These are phyloP conservation scores for Poeciliopsis gracilis DNA, from an alignment of 2,797 vertebrate species.

Conservation along the genomic window DNA sequence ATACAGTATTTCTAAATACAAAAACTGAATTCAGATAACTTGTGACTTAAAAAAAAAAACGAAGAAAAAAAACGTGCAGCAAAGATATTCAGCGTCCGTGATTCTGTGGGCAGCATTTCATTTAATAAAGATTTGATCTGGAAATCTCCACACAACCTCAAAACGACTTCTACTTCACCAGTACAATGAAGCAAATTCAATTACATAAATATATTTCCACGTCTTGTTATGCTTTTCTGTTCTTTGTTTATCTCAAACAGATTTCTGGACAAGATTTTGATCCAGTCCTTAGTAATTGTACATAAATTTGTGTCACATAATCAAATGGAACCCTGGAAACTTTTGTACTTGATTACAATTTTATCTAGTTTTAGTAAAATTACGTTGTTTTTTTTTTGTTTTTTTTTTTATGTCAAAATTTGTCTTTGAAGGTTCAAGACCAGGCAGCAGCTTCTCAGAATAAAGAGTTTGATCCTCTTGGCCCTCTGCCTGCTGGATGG, in stretches of 20 bases:
- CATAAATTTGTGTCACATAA: neutral
- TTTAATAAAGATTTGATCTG: neutral
- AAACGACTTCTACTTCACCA: neutral
- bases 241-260: neutral
- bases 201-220: neutral
- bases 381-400: neutral
- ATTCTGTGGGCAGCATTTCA: neutral
- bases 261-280: neutral
- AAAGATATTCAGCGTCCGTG: neutral
- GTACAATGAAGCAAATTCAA: neutral
- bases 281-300: neutral
- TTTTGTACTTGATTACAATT: neutral
- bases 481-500: constrained; percentile 94
- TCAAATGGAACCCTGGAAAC: neutral
- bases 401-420: neutral
- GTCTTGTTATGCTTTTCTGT: neutral
- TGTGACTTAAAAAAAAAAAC: neutral
- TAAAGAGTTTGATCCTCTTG: constrained; percentile 97
- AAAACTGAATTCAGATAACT: neutral
- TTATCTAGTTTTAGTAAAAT: neutral
- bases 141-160: neutral
- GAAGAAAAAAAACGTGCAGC: too few species aligned
- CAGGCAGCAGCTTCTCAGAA: constrained; percentile 88
- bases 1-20: neutral
- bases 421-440: constrained; percentile 83